Conservation (phyloP, 2,888 invertebrate species). For the Eretmocerus hayati region DNA sequence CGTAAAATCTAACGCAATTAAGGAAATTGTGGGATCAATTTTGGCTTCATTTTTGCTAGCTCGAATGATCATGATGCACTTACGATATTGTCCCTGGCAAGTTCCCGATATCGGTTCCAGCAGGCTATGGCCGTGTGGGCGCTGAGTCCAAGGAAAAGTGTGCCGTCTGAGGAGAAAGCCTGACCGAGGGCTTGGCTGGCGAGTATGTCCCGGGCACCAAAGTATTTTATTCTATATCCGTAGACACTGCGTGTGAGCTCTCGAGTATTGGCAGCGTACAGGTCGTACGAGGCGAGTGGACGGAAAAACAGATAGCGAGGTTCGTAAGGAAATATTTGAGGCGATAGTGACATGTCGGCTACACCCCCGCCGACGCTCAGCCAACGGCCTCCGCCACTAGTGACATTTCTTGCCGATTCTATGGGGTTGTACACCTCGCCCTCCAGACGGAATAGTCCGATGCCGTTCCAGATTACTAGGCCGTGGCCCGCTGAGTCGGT, state of each 20-base stretch:
- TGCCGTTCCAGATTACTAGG: constrained; percentile 27
- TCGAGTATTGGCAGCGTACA: constrained; percentile 20
- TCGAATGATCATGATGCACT: no score
- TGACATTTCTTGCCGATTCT: constrained; percentile 21
- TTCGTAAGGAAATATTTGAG: constrained; percentile 27
- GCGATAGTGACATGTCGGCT: constrained; percentile 60
- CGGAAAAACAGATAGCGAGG: constrained; percentile 27
- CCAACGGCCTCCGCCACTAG: constrained; percentile 50
- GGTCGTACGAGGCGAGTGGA: constrained; percentile 29
- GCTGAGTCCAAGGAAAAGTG: constrained; percentile 42
- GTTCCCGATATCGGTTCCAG: constrained; percentile 36
- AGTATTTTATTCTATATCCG: constrained; percentile 21
- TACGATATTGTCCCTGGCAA: constrained; percentile 25
- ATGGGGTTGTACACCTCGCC: constrained; percentile 25
- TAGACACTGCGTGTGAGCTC: constrained; percentile 23
- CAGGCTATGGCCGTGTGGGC: constrained; percentile 40
- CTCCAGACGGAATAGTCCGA: constrained; percentile 26
- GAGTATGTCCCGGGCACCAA: constrained; percentile 22
- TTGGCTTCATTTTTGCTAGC: no score
- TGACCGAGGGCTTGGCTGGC: constrained; percentile 23
- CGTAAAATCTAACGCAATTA: no score
- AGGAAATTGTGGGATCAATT: no score
- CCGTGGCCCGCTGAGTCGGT: constrained; percentile 28
- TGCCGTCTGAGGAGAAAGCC: constrained; percentile 29
- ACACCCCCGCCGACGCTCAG: constrained; percentile 65